phyloP scores from a whole-genome alignment of 2,888 invertebrate species.

The Lottia gigantea region DNA sequence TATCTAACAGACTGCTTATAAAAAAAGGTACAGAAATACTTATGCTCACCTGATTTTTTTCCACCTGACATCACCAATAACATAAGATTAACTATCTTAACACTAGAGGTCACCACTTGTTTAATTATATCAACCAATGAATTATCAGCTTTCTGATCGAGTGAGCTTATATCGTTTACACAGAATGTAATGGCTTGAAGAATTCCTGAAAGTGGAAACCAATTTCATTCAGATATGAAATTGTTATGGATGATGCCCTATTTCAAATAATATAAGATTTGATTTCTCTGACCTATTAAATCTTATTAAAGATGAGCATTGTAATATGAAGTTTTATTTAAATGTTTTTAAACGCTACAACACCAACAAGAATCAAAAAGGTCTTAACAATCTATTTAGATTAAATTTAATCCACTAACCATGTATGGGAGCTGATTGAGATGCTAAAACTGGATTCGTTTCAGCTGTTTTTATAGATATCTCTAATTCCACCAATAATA shows the following conservation, averaged over 20 bases:
- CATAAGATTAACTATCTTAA: slow-evolving; percentile 20
- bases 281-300: too few relatives aligned
- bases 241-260: too few relatives aligned
- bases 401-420: slow-evolving; percentile 48
- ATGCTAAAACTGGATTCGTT: slow-evolving; percentile 67
- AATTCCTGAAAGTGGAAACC: slow-evolving; percentile 15
- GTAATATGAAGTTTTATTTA: too few relatives aligned
- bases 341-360: too few relatives aligned
- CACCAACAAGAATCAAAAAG: too few relatives aligned
- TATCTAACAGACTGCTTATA: too few relatives aligned
- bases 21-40: not conserved
- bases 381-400: too few relatives aligned
- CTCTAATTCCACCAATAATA: slow-evolving; percentile 57
- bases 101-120: slow-evolving; percentile 12
- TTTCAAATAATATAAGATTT: too few relatives aligned
- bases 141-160: not conserved
- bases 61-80: slow-evolving; percentile 23
- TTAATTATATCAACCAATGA: slow-evolving; percentile 11
- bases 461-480: slow-evolving; percentile 63
- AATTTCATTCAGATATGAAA: too few relatives aligned
- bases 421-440: slow-evolving; percentile 68
- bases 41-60: slow-evolving; percentile 16
- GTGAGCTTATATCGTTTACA: not conserved
- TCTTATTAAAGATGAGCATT: too few relatives aligned
- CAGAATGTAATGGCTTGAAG: slow-evolving; percentile 18